Evolutionary conservation across 2,113 vertebrate species (phyloP).

Genomic region (Phrynosoma blainvillii): DNA sequence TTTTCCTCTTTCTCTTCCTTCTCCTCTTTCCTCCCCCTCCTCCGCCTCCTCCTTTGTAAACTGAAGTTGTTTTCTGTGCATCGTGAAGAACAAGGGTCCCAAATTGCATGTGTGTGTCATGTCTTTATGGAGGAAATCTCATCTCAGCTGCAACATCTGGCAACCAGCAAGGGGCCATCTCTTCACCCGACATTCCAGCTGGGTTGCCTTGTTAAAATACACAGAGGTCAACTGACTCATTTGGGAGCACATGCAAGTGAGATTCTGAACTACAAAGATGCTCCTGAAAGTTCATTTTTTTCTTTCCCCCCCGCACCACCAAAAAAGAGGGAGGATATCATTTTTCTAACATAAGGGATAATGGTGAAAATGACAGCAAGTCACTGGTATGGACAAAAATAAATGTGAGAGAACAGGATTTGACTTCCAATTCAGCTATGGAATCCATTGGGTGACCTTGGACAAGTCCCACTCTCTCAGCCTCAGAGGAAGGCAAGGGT

Average conservation of each 20-base stretch:
- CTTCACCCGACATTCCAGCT: constrained; percentile 45
- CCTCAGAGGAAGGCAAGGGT: too few species aligned
- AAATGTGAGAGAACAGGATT: too few species aligned
- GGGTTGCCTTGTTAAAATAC: constrained; percentile 31
- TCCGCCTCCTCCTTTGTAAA: background rate
- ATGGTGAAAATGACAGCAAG: background rate
- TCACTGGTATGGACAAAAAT: background rate
- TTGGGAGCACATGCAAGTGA: constrained; percentile 34
- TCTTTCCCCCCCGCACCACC: rapidly evolving
- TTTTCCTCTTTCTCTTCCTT: too few species aligned
- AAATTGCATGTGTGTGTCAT: background rate
- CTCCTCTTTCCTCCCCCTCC: too few species aligned
- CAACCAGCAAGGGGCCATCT: constrained; percentile 20
- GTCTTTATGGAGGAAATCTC: constrained; percentile 39
- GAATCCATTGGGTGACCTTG: too few species aligned
- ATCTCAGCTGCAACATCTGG: constrained; percentile 18
- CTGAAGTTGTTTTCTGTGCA: background rate
- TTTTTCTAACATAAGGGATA: background rate
- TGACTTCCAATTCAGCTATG: too few species aligned
- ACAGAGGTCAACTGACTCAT: constrained; percentile 39
- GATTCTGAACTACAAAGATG: background rate
- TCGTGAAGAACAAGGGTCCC: background rate
- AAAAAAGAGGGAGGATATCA: background rate
- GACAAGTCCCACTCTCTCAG: too few species aligned
- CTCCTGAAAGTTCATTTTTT: background rate